These are phyloP conservation scores for Pollicipes pollicipes DNA, from an alignment of 1,140 invertebrate genomes.

Conservation along the genomic window DNA sequence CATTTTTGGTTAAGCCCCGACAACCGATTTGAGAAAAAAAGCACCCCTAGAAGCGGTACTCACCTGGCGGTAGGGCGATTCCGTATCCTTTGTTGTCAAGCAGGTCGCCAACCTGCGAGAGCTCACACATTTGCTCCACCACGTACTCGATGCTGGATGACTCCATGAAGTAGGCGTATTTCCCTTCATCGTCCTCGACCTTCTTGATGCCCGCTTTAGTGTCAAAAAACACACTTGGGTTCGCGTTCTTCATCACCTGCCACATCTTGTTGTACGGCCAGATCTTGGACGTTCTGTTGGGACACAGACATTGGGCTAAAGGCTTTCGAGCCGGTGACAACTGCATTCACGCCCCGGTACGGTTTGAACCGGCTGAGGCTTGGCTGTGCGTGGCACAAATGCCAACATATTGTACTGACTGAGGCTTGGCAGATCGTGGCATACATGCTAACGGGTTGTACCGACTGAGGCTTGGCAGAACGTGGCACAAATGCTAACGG, in stretches of 20 bases:
- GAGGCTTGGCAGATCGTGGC: no score
- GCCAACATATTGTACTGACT: no score
- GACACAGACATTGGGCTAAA: no score
- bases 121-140: slow-evolving; percentile 72
- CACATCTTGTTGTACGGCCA: slow-evolving; percentile 81
- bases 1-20: no score
- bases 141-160: slow-evolving; percentile 49
- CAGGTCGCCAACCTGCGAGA: slow-evolving; percentile 73
- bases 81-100: slow-evolving; percentile 83
- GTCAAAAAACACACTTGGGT: slow-evolving; percentile 62
- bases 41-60: not conserved
- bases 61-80: slow-evolving; percentile 76
- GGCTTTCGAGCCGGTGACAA: no score
- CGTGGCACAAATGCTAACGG: no score
- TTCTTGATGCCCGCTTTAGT: slow-evolving; percentile 70
- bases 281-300: slow-evolving; percentile 80
- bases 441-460: no score
- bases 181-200: slow-evolving; percentile 29
- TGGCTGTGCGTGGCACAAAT: no score
- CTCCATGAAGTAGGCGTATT: slow-evolving; percentile 32
- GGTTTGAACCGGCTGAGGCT: no score
- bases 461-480: no score
- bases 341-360: no score
- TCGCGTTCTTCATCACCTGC: slow-evolving; percentile 73
- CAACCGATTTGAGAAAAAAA: no score